Percentiles rank a stretch among this genome's conserved stretches.
Conservation (phyloP, 30 jellyfish, hydroid and myxozoan genomes). For the Aurelia coerulea region DNA sequence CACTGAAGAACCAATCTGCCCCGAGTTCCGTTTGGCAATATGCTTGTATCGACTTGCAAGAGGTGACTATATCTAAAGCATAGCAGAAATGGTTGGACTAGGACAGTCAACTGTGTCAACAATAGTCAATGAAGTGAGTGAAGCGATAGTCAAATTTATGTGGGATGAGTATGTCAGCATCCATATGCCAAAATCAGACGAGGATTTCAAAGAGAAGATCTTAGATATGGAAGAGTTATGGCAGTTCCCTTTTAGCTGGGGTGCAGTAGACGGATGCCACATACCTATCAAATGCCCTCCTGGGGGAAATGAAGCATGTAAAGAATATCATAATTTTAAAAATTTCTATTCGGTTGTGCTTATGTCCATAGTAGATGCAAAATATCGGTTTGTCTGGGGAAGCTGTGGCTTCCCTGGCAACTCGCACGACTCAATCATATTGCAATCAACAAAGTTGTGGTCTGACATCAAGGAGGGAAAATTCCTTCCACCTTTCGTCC, state of each 20-base stretch:
- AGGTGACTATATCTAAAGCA: too few species aligned
- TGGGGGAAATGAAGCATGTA: constrained; percentile 57
- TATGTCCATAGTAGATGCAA: constrained; percentile 78
- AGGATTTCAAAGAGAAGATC: constrained; percentile 18
- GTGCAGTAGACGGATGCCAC: constrained; percentile 82
- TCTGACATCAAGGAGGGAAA: constrained; percentile 38
- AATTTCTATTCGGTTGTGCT: constrained; percentile 71
- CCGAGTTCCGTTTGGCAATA: too few species aligned
- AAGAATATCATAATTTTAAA: constrained; percentile 69
- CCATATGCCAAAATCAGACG: constrained; percentile 23
- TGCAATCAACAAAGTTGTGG: constrained; percentile 85
- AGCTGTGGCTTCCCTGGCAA: constrained; percentile 85
- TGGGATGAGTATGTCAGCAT: constrained; percentile 19
- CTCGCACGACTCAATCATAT: constrained; percentile 65
- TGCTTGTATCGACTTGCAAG: too few species aligned
- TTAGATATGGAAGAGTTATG: constrained; percentile 32
- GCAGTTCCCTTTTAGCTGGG: constrained; percentile 84
- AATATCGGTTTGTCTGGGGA: constrained; percentile 78
- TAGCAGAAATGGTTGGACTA: constrained; percentile 74
- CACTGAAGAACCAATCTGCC: too few species aligned
- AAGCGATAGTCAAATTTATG: constrained; percentile 43
- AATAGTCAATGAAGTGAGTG: constrained; percentile 42
- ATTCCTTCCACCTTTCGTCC: constrained; percentile 37
- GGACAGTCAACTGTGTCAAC: constrained; percentile 60
- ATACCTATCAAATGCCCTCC: constrained; percentile 76